phyloP scores from a whole-genome alignment of 2,888 invertebrate species.

The Megamerina dolium region DNA sequence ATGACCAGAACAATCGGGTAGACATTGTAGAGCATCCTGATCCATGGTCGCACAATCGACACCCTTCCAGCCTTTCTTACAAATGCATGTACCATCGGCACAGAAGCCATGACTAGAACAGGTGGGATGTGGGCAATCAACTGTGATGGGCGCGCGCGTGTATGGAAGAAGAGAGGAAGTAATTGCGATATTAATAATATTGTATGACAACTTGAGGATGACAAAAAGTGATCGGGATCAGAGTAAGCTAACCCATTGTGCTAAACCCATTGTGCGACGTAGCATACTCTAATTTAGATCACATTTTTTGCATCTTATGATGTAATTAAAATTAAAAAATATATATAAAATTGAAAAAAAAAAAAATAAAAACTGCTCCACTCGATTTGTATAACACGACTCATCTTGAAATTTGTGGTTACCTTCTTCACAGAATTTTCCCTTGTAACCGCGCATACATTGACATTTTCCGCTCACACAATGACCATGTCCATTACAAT shows the following conservation, averaged over 20 bases:
- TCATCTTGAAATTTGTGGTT: constrained; percentile 27
- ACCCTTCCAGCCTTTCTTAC: constrained; percentile 96
- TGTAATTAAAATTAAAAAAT: not conserved
- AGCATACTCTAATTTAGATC: too few relatives aligned
- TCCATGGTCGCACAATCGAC: constrained; percentile 85
- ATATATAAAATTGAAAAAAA: not conserved
- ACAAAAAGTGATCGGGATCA: too few relatives aligned
- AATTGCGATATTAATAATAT: not conserved
- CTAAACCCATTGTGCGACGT: too few relatives aligned
- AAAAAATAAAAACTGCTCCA: not conserved
- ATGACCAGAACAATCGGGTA: constrained; percentile 86
- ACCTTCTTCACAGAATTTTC: constrained; percentile 89
- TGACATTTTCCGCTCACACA: constrained; percentile 93
- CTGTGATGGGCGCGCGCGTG: constrained; percentile 48
- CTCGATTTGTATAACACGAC: not conserved
- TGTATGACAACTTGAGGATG: too few relatives aligned
- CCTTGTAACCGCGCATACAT: constrained; percentile 90
- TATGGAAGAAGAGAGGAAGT: not conserved
- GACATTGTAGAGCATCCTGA: constrained; percentile 82
- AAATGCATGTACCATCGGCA: constrained; percentile 87
- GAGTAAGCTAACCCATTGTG: too few relatives aligned
- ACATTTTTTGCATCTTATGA: too few relatives aligned
- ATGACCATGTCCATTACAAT: constrained; percentile 94
- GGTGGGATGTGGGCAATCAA: constrained; percentile 90
- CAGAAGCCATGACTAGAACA: constrained; percentile 94